Evolutionary conservation across 1,140 invertebrate genomes (phyloP).

Genomic region (Periplaneta americana): DNA sequence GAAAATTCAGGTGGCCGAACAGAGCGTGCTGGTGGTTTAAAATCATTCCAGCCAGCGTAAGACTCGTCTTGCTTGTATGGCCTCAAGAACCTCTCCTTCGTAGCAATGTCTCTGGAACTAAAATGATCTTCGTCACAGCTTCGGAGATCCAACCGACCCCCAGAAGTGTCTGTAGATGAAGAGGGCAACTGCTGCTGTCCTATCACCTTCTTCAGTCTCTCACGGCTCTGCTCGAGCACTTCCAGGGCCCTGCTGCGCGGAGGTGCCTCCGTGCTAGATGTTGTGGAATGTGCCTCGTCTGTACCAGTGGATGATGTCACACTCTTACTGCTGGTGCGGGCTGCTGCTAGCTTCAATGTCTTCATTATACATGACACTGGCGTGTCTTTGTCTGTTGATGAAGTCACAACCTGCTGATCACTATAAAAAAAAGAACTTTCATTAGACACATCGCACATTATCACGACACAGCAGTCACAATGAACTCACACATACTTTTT

Average conservation of each 20-base stretch:
- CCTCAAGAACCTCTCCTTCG: background rate
- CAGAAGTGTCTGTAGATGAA: background rate
- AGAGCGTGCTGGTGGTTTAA: background rate
- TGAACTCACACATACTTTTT: background rate
- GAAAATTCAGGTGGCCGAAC: background rate
- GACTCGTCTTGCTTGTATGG: background rate
- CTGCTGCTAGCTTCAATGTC: background rate
- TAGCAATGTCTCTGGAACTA: background rate
- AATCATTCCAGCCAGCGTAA: background rate
- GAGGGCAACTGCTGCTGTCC: background rate
- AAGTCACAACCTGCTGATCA: background rate
- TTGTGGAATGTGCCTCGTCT: background rate
- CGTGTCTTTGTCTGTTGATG: background rate
- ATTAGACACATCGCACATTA: too few species aligned
- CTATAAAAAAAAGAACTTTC: background rate
- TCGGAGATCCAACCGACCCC: background rate
- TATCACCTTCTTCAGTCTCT: slow-evolving; percentile 1
- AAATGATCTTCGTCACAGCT: background rate
- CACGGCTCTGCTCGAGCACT: background rate
- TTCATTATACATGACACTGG: background rate
- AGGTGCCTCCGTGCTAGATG: background rate
- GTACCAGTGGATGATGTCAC: background rate
- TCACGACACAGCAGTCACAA: too few species aligned
- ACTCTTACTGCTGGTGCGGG: background rate
- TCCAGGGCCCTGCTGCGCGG: background rate